Evolutionary conservation across 2,888 invertebrate genomes (phyloP).

Genomic region (Scaptomyza caliginosa): DNA sequence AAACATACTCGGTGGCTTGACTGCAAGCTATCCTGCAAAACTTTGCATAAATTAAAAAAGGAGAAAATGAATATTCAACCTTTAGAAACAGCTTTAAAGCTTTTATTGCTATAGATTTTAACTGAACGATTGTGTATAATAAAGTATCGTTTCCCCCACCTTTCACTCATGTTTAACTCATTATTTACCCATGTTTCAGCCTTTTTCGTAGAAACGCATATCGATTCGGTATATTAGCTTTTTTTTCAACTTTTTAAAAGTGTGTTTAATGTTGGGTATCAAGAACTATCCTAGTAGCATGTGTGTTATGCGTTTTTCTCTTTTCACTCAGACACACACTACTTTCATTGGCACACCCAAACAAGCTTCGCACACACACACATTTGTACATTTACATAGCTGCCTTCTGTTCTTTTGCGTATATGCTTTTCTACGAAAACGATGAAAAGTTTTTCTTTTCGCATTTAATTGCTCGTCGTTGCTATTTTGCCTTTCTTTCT

Average conservation of each 20-base stretch:
- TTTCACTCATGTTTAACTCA: background rate
- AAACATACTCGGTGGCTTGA: background rate
- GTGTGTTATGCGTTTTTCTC: background rate
- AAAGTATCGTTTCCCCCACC: background rate
- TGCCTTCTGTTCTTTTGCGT: conserved; percentile 40
- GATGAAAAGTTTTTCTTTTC: conserved; percentile 62
- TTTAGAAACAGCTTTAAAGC: background rate
- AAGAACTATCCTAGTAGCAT: background rate
- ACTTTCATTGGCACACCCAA: conserved; percentile 12
- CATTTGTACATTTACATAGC: conserved; percentile 15
- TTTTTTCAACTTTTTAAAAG: background rate
- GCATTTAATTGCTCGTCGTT: conserved; percentile 64
- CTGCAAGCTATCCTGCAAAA: conserved; percentile 12
- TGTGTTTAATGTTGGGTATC: background rate
- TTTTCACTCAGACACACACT: conserved; percentile 9
- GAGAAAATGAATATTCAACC: background rate
- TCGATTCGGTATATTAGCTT: background rate
- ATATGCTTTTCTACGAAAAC: conserved; percentile 48
- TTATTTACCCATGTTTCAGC: background rate
- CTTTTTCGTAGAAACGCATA: background rate
- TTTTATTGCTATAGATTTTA: no score
- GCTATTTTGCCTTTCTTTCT: conserved; percentile 9
- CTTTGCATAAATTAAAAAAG: background rate
- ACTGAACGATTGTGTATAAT: no score
- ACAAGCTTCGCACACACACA: conserved; percentile 6